These are phyloP conservation scores for Meliscaeva auricollis DNA, from an alignment of 2,888 invertebrate genomes.

Conservation along the genomic window DNA sequence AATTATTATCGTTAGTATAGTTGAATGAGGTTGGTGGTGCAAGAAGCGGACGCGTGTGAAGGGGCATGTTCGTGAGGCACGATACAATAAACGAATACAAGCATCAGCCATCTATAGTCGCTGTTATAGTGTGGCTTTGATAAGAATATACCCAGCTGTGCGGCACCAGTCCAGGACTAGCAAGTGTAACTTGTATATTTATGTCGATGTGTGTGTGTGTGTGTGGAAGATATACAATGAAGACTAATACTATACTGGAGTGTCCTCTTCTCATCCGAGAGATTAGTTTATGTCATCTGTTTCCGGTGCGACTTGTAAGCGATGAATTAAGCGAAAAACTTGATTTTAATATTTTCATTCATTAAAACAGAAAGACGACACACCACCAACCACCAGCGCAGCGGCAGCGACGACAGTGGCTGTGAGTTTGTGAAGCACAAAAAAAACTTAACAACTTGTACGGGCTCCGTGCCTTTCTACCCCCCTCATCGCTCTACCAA, in stretches of 20 bases:
- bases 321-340: conserved; percentile 68
- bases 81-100: conserved; percentile 28
- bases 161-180: conserved; percentile 34
- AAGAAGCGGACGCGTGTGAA: conserved; percentile 1
- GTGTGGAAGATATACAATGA: neutral
- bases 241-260: conserved; percentile 6
- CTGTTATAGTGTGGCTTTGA: conserved; percentile 48
- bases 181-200: conserved; percentile 42
- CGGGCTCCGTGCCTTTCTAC: neutral
- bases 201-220: neutral
- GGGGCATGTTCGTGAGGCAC: conserved; percentile 22
- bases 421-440: conserved; percentile 21
- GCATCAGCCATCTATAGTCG: conserved; percentile 12
- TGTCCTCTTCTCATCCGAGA: conserved; percentile 49
- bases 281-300: conserved; percentile 72
- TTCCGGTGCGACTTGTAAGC: conserved; percentile 67
- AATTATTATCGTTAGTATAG: conserved; percentile 59
- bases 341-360: conserved; percentile 72
- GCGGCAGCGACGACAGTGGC: neutral
- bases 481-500: neutral
- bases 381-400: conserved; percentile 1
- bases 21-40: conserved; percentile 15
- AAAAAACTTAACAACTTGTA: conserved; percentile 46
- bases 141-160: conserved; percentile 53
- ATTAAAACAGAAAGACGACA: conserved; percentile 60